Base-by-base conservation (phyloP, 1,140 invertebrate species). In the Musca domestica region DNA sequence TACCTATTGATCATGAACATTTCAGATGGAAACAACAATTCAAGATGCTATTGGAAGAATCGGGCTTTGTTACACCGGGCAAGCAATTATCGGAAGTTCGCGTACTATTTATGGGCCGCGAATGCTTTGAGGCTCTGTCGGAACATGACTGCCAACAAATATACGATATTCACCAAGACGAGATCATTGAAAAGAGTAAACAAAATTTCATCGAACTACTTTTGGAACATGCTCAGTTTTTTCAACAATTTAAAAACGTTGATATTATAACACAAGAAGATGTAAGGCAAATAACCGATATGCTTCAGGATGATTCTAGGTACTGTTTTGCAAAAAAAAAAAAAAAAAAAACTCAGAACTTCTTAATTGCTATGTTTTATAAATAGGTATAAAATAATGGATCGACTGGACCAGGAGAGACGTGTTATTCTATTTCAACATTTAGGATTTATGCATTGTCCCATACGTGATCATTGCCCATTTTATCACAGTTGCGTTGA, bases 351-450 rank as follows among this genome's bases (percentile, higher is more conserved):
- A 41, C 19, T n/a, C 17, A 6, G 17, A 10, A 64, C 27, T 23
- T 22, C n/a, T 10, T 34, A 17, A 48, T 52, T 47, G 5, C 10
- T 9, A 5, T 30, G 27, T 41, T 10, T 41, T 10, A 41, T 41
- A 41, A 56, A 47, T 74, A 91, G 95, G 84, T 98, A 95, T 81
- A 95, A 96, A 85, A 90, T 94, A 74, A 85, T 98, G 74, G 94
- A 96, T 81, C 87, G 94, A 70, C 85, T 98, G 74, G 95, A 98
- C 84, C 95, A 97, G 84, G 96, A 98, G 76, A 84, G 96, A 70
- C 95, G 95, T 76, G 84, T 97, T 67, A 95, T 98, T 88, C 85
- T 98, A 23, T 93, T 97, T 70, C 95, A 96, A 80, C 96, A 98
- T 83, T 84, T 98, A 25, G 95, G 95, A 63, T 98, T 98, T 84